Conservation (phyloP, 2,888 invertebrate species). For the Tenthredo livida region DNA sequence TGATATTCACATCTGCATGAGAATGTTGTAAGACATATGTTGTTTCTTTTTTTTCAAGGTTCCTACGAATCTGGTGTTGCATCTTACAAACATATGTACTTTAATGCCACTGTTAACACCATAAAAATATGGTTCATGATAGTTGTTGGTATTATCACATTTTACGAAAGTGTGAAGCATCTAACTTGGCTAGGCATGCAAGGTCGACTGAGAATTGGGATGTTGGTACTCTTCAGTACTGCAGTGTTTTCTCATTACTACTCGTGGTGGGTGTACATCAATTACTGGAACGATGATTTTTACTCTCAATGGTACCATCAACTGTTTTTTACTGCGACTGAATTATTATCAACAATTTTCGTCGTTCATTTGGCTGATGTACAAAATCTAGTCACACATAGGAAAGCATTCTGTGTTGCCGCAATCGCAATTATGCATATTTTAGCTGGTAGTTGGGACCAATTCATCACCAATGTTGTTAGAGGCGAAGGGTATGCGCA, state of each 20-base stretch:
- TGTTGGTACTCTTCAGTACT: constrained; percentile 82
- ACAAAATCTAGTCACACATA: constrained; percentile 79
- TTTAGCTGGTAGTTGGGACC: constrained; percentile 83
- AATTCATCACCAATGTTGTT: constrained; percentile 83
- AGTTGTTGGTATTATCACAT: constrained; percentile 80
- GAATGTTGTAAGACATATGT: not conserved
- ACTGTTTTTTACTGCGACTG: constrained; percentile 82
- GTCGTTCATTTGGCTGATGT: constrained; percentile 81
- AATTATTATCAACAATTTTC: constrained; percentile 82
- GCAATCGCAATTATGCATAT: constrained; percentile 83
- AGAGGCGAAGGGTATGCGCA: constrained; percentile 84
- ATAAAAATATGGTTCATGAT: constrained; percentile 85
- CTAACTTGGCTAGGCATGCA: constrained; percentile 80
- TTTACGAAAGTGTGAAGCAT: constrained; percentile 83
- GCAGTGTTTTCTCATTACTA: constrained; percentile 86
- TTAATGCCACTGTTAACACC: constrained; percentile 84
- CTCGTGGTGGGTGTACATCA: constrained; percentile 86
- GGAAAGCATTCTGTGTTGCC: constrained; percentile 81
- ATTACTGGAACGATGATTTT: constrained; percentile 87
- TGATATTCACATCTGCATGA: not conserved
- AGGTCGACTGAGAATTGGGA: constrained; percentile 81
- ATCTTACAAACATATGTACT: constrained; percentile 86
- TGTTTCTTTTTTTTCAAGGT: constrained; percentile 74
- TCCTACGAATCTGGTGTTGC: constrained; percentile 86
- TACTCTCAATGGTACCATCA: constrained; percentile 87